Evolutionary conservation across 23 tunicate species (phyloP).

Genomic region (Halocynthia roretzi): DNA sequence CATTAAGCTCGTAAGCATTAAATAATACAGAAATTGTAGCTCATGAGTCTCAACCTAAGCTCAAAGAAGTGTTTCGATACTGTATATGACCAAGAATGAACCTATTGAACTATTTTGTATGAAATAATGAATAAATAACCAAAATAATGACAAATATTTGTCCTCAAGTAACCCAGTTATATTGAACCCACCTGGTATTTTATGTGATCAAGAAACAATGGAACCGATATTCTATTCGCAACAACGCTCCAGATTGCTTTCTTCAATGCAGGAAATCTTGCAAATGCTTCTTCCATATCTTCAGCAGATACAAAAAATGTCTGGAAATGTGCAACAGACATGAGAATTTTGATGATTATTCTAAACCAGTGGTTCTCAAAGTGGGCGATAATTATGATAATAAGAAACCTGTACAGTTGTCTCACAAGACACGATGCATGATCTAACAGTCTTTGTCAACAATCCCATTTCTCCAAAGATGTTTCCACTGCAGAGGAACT

Average conservation of each 20-base stretch:
- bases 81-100: too few relatives aligned
- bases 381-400: too few relatives aligned
- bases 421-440: constrained; percentile 65
- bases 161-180: too few relatives aligned
- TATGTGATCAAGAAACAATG: constrained; percentile 39
- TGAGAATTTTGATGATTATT: too few relatives aligned
- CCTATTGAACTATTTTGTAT: too few relatives aligned
- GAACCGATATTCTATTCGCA: constrained; percentile 53
- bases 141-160: too few relatives aligned
- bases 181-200: constrained; percentile 36
- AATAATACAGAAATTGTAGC: too few relatives aligned
- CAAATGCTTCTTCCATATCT: constrained; percentile 59
- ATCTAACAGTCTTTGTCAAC: constrained; percentile 36
- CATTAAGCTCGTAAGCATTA: too few relatives aligned
- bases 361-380: too few relatives aligned
- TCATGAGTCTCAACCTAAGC: too few relatives aligned
- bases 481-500: constrained; percentile 66
- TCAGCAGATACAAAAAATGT: constrained; percentile 53
- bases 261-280: constrained; percentile 43
- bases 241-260: constrained; percentile 77
- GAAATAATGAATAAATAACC: too few relatives aligned
- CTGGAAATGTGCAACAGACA: constrained; percentile 2
- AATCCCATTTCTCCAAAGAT: constrained; percentile 76
- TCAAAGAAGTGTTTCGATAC: too few relatives aligned
- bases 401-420: constrained; percentile 62